These are phyloP conservation scores for Drosophila willistoni DNA, from an alignment of 1,140 invertebrate species.

Conservation along the genomic window DNA sequence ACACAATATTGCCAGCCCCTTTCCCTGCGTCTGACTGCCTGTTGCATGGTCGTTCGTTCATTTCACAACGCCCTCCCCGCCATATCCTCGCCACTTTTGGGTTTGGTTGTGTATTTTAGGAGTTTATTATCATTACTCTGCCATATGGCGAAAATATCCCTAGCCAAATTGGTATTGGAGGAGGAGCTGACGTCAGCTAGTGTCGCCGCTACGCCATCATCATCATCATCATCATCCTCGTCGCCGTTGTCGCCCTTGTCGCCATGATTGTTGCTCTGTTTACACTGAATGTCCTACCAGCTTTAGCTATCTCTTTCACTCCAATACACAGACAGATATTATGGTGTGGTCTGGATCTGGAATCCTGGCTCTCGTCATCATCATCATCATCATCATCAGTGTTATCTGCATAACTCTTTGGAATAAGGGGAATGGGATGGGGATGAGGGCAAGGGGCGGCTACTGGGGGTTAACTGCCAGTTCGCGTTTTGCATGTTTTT, in stretches of 20 bases:
- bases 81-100: background rate
- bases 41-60: conserved; percentile 34
- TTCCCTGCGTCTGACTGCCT: conserved; percentile 18
- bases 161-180: conserved; percentile 39
- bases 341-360: conserved; percentile 36
- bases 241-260: conserved; percentile 30
- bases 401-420: conserved; percentile 69
- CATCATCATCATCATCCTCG: conserved; percentile 22
- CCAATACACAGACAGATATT: conserved; percentile 13
- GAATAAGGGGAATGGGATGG: conserved; percentile 6
- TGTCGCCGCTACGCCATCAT: conserved; percentile 20
- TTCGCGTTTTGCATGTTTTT: conserved; percentile 68
- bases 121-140: conserved; percentile 82
- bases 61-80: background rate
- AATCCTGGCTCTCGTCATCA: conserved; percentile 25
- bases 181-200: conserved; percentile 64
- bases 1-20: conserved; percentile 11
- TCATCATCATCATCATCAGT: conserved; percentile 39
- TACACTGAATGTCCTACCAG: conserved; percentile 33
- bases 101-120: conserved; percentile 69
- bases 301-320: conserved; percentile 1
- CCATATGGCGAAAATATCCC: conserved; percentile 79
- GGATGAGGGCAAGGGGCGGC: too few species aligned
- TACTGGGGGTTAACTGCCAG: conserved; percentile 64
- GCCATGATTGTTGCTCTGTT: conserved; percentile 68